phyloP scores from a whole-genome alignment of 2,113 vertebrate genomes.

The Channa maculata region DNA sequence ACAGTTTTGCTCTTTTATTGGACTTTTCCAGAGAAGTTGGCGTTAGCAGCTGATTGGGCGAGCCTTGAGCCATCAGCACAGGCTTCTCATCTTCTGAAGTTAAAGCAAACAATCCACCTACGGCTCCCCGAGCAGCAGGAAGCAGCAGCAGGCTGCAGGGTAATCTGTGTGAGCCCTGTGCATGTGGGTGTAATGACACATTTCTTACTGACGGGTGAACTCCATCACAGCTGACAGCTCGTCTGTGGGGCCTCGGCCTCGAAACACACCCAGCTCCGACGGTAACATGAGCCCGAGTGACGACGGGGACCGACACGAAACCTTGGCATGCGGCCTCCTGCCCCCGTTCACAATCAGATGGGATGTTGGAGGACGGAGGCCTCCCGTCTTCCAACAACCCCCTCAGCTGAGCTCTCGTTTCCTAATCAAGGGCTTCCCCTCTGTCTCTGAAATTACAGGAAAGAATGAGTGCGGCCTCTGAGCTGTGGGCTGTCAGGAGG shows the following conservation, averaged over 20 bases:
- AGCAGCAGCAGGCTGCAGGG: background rate
- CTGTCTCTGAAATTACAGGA: slow-evolving; percentile 5
- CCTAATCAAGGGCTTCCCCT: slow-evolving; percentile 48
- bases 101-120: slow-evolving; percentile 8
- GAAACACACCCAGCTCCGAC: background rate
- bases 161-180: background rate
- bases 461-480: background rate
- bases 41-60: background rate
- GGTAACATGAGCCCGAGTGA: slow-evolving; percentile 26
- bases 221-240: slow-evolving; percentile 48
- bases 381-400: background rate
- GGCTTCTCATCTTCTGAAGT: background rate
- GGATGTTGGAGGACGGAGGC: background rate
- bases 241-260: background rate
- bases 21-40: too few species aligned
- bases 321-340: slow-evolving; percentile 14
- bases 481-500: background rate
- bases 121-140: slow-evolving; percentile 25
- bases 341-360: slow-evolving; percentile 2
- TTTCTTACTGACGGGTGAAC: slow-evolving; percentile 48
- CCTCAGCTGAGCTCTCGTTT: slow-evolving; percentile 48
- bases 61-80: background rate
- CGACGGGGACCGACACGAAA: background rate
- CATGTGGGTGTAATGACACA: slow-evolving; percentile 49
- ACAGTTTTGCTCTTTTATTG: too few species aligned